Evolutionary conservation across 2,888 invertebrate genomes (phyloP), one percentile per base, ranked within the genome.

Genomic region (Sinelater perroti): DNA sequence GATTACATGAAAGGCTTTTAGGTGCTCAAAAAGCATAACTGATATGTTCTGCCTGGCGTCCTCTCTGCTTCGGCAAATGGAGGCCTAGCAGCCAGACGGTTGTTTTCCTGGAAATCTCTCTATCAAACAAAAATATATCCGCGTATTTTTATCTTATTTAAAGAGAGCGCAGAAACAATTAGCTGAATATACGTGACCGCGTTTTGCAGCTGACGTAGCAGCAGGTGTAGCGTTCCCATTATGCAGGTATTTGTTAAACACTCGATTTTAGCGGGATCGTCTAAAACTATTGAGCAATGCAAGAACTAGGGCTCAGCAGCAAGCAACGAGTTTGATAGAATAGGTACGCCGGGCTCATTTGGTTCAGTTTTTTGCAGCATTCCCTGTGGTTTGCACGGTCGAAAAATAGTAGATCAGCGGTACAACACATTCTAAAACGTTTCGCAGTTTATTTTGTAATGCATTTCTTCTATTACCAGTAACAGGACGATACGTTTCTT

Each of bases 171-270:
- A 49, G 17, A 33, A 50, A 42, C 56, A 44, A 56, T 44, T 49
- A 49, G 49, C 50, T 38, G 51, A 36, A 54, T 47, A 50, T 51
- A 59, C 46, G 38, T 55, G 59, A 59, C 59, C 59, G 59, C 59
- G 45, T 59, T 59, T 59, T 55, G 26, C 45, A 50, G 54, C 35
- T 47, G 47, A 55, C 54, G 55, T 54, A 49, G 44, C 47, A 50
- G 46, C 55, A 55, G 54, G 55, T 59, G 59, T 59, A 59, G 33
- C 35, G 59, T 55, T 54, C 45, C 36, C 38, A 53, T 46, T 53
- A 54, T 28, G 49, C 47, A 44, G 42, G 42, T 44, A 51, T 51
- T 51, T 51, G 40, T 51, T 51, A 40, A 51, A 24, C 42, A 40
- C 21, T 31, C 42, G 26, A 38, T 50, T 50, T 50, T 50, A 36